These are phyloP conservation scores for Salvelinus sp. DNA, from an alignment of 2,113 vertebrate species.

Conservation along the genomic window DNA sequence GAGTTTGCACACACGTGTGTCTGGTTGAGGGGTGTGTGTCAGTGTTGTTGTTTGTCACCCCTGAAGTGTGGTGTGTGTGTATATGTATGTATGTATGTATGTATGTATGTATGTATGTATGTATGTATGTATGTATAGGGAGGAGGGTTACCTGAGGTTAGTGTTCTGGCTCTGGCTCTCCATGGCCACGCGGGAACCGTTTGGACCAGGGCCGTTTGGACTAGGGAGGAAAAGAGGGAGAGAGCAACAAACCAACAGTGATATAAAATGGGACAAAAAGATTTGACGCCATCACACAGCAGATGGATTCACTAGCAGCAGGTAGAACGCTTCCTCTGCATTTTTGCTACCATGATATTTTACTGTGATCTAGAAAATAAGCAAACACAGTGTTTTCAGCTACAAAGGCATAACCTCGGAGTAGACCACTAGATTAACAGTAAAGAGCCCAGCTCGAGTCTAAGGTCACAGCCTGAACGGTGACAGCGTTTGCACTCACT, in stretches of 20 bases:
- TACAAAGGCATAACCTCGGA: no score
- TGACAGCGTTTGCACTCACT: constrained; percentile 76
- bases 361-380: no score
- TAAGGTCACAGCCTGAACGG: background rate
- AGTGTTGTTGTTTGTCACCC: background rate
- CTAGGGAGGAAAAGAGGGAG: background rate
- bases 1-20: constrained; percentile 30
- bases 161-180: constrained; percentile 77
- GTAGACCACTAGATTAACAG: no score
- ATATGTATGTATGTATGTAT: background rate
- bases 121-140: background rate
- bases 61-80: background rate
- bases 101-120: background rate
- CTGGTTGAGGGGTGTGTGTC: constrained; percentile 13
- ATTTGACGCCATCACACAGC: no score
- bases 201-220: constrained; percentile 43
- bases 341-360: no score
- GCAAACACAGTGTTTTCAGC: no score
- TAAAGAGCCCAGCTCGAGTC: no score
- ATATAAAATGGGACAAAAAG: constrained; percentile 24
- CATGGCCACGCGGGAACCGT: constrained; percentile 71
- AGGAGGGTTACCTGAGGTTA: constrained; percentile 73
- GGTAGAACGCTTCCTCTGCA: no score
- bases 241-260: constrained; percentile 15
- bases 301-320: no score